Evolutionary conservation across 1,140 invertebrate species (phyloP).

Genomic region (Elysia chlorotica): DNA sequence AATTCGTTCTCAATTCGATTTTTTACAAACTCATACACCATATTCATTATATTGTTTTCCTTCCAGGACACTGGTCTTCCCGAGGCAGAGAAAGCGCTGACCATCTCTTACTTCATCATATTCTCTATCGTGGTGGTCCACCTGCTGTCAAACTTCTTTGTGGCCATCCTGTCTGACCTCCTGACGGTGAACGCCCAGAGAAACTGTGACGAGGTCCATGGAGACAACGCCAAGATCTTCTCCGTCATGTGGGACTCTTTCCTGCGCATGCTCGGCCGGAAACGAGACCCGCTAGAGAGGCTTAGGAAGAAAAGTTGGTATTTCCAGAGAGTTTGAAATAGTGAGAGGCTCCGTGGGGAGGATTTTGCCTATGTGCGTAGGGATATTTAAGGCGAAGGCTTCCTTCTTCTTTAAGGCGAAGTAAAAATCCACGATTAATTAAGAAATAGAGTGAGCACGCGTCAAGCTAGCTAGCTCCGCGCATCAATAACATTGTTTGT

Average conservation of each 20-base stretch:
- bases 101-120: slow-evolving; percentile 35
- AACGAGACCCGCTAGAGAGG: not conserved
- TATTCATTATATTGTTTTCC: not conserved
- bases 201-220: not conserved
- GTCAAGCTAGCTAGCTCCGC: too few relatives aligned
- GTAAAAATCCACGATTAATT: too few relatives aligned
- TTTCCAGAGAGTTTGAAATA: too few relatives aligned
- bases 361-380: too few relatives aligned
- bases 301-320: too few relatives aligned
- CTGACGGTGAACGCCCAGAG: slow-evolving; percentile 25
- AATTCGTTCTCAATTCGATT: too few relatives aligned
- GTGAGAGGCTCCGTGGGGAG: too few relatives aligned
- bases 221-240: slow-evolving; percentile 12
- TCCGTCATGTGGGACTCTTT: not conserved
- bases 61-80: slow-evolving; percentile 30
- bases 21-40: not conserved
- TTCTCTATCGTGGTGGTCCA: slow-evolving; percentile 35
- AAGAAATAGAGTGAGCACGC: too few relatives aligned
- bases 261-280: not conserved
- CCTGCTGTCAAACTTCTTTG: slow-evolving; percentile 39
- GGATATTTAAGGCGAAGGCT: too few relatives aligned
- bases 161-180: slow-evolving; percentile 39
- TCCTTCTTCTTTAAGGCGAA: too few relatives aligned
- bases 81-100: slow-evolving; percentile 25
- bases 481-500: too few relatives aligned